Evolutionary conservation across 1,140 invertebrate species (phyloP).

Genomic region (Aphidius gifuensis): DNA sequence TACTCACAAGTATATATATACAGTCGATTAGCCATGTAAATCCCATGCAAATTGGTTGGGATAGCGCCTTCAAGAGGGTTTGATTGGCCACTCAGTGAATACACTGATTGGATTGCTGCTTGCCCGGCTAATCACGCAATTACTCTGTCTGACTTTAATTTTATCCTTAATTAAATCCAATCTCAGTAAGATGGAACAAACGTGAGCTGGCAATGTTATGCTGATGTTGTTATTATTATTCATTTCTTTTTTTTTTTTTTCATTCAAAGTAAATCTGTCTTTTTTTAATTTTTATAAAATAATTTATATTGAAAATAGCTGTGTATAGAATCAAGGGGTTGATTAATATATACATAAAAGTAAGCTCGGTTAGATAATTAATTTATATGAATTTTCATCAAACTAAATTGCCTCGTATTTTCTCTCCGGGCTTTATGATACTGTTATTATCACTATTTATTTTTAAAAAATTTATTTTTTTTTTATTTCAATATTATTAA

Average conservation of each 20-base stretch:
- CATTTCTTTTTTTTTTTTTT: too few species aligned
- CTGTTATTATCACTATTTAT: not conserved
- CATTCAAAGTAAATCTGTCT: not conserved
- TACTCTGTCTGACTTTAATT: slow-evolving; percentile 42
- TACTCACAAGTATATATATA: slow-evolving; percentile 4
- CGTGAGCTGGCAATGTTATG: slow-evolving; percentile 9
- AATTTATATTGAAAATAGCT: too few species aligned
- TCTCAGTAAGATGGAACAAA: slow-evolving; percentile 33
- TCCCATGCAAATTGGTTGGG: slow-evolving; percentile 44
- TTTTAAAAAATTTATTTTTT: not conserved
- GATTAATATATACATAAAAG: too few species aligned
- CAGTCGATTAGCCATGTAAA: slow-evolving; percentile 40
- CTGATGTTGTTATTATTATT: not conserved
- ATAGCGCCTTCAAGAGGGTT: slow-evolving; percentile 39
- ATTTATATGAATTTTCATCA: not conserved
- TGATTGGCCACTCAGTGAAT: slow-evolving; percentile 40
- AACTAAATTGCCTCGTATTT: not conserved
- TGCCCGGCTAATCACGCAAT: slow-evolving; percentile 43
- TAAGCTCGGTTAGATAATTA: not conserved
- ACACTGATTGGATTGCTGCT: slow-evolving; percentile 43
- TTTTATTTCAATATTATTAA: too few species aligned
- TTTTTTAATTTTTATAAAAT: too few species aligned
- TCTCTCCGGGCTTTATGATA: not conserved
- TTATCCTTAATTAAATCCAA: slow-evolving; percentile 51
- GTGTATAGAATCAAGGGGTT: too few species aligned